A percentile compares a stretch with the other conserved stretches of the same genome.
These are phyloP conservation scores for Hyperopisus bebe DNA, from an alignment of 2,113 vertebrate species.

Conservation along the genomic window DNA sequence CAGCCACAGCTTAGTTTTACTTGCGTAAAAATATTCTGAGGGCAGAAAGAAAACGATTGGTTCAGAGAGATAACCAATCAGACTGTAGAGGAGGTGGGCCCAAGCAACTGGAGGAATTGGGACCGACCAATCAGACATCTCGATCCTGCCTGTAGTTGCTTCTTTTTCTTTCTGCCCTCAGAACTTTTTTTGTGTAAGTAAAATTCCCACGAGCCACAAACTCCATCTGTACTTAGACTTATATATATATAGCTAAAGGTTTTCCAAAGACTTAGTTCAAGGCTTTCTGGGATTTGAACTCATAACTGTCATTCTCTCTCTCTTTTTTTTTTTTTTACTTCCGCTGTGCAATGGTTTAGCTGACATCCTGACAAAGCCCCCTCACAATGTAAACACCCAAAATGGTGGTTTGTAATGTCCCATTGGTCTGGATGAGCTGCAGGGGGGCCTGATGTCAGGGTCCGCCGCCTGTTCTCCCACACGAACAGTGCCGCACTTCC, in stretches of 20 bases:
- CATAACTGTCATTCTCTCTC: not conserved
- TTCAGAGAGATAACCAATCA: not conserved
- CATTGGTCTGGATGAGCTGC: not conserved
- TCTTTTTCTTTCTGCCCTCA: not conserved
- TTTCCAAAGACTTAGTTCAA: not conserved
- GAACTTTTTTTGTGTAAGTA: not conserved
- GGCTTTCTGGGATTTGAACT: not conserved
- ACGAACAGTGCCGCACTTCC: no score
- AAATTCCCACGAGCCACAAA: not conserved
- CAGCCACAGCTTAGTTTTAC: not conserved
- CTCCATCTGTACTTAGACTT: not conserved
- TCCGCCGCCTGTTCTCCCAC: not conserved
- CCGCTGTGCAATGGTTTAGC: not conserved
- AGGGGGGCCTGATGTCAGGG: not conserved
- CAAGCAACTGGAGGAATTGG: not conserved
- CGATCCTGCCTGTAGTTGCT: not conserved
- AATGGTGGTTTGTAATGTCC: not conserved
- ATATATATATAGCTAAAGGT: not conserved
- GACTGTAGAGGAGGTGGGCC: not conserved
- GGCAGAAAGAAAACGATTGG: not conserved
- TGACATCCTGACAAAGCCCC: not conserved
- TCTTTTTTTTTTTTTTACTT: not conserved
- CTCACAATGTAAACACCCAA: not conserved
- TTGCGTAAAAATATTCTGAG: not conserved
- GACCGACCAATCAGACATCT: not conserved